Evolutionary conservation across 2,113 vertebrate species (phyloP).

Genomic region (Lophius piscatorius): DNA sequence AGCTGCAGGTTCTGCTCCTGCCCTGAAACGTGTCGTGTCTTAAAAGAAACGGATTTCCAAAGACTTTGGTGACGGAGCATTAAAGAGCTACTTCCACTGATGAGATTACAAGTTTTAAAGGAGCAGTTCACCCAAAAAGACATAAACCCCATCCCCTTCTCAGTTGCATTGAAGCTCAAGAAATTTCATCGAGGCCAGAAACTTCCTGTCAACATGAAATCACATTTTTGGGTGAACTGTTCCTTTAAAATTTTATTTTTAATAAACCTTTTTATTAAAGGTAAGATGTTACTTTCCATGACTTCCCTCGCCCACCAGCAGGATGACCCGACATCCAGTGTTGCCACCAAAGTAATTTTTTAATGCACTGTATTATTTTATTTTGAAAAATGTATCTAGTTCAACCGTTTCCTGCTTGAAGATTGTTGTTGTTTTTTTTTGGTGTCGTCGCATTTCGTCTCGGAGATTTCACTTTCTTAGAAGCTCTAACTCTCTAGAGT

Average conservation of each 20-base stretch:
- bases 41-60: slow-evolving; percentile 60
- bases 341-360: slow-evolving; percentile 69
- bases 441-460: slow-evolving; percentile 40
- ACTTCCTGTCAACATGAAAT: too few species aligned
- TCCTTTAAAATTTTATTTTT: too few species aligned
- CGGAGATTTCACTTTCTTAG: slow-evolving; percentile 31
- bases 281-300: slow-evolving; percentile 24
- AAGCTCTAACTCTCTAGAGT: slow-evolving; percentile 57
- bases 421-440: slow-evolving; percentile 22
- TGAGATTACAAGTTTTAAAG: slow-evolving; percentile 44
- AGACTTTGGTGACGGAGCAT: slow-evolving; percentile 40
- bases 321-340: slow-evolving; percentile 26
- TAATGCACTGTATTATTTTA: slow-evolving; percentile 81
- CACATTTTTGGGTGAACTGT: too few species aligned
- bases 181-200: too few species aligned
- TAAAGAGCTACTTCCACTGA: slow-evolving; percentile 53
- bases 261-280: slow-evolving; percentile 4
- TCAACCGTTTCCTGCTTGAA: slow-evolving; percentile 37
- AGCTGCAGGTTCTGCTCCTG: slow-evolving; percentile 13
- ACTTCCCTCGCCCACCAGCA: slow-evolving; percentile 27
- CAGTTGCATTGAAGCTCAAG: too few species aligned
- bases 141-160: too few species aligned
- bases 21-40: slow-evolving; percentile 6
- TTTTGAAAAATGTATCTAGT: slow-evolving; percentile 34
- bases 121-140: slow-evolving; percentile 9